Conservation (phyloP, 2,113 vertebrate genomes). For the Papio anubis region DNA sequence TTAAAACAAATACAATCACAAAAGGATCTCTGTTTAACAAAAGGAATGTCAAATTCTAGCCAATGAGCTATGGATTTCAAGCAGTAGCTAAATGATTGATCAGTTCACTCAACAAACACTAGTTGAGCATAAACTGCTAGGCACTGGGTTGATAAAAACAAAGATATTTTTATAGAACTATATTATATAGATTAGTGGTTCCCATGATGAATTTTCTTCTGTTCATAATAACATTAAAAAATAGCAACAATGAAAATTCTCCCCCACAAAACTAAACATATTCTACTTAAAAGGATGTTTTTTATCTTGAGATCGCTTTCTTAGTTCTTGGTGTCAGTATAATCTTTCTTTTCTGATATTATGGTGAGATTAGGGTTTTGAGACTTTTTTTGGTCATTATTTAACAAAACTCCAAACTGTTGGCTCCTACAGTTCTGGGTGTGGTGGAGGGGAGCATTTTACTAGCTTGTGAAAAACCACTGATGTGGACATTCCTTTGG, state of each 20-base stretch:
- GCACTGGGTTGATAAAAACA: neutral
- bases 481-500: constrained; percentile 17
- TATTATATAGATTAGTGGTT: neutral
- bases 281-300: neutral
- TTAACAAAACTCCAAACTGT: constrained; percentile 1
- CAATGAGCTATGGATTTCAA: neutral
- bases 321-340: neutral
- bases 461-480: neutral
- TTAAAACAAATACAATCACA: neutral
- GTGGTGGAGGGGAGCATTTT: neutral
- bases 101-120: neutral
- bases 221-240: neutral
- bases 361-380: neutral
- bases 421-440: neutral
- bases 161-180: neutral
- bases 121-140: neutral
- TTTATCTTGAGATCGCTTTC: neutral
- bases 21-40: neutral
- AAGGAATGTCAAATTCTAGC: neutral
- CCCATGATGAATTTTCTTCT: neutral
- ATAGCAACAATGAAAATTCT: neutral
- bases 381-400: neutral
- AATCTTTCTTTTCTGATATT: constrained; percentile 15
- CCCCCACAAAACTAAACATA: neutral
- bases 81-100: neutral